phyloP scores from a whole-genome alignment of 2,888 invertebrate genomes.

The Cacoxenus indagator region DNA sequence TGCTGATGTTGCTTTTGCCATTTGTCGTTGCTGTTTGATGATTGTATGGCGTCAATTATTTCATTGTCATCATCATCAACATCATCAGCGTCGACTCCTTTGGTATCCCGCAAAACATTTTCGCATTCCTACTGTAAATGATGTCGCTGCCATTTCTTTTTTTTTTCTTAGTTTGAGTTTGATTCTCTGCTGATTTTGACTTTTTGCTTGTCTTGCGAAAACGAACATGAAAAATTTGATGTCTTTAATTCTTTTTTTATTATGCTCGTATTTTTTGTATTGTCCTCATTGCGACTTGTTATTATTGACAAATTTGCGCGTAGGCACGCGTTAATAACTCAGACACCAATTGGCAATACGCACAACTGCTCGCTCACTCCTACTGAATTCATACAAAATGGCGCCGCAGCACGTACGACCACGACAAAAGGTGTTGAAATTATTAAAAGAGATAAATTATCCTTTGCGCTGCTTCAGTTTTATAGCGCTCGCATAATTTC shows the following conservation, averaged over 20 bases:
- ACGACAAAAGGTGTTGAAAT: constrained; percentile 16
- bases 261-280: constrained; percentile 44
- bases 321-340: constrained; percentile 44
- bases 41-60: constrained; percentile 68
- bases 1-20: constrained; percentile 28
- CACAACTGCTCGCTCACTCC: neutral
- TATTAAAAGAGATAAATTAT: constrained; percentile 14
- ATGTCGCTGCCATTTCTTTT: constrained; percentile 59
- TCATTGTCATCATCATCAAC: constrained; percentile 38
- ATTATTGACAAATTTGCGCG: constrained; percentile 60
- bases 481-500: constrained; percentile 57
- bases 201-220: constrained; percentile 15
- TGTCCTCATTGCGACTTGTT: constrained; percentile 32
- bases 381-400: neutral
- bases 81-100: neutral
- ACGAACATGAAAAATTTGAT: constrained; percentile 27
- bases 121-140: constrained; percentile 46
- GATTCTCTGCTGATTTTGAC: constrained; percentile 59
- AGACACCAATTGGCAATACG: constrained; percentile 29
- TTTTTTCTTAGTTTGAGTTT: constrained; percentile 2
- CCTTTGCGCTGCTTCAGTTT: constrained; percentile 46
- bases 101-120: neutral
- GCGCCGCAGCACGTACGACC: constrained; percentile 23
- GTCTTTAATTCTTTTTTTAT: constrained; percentile 15
- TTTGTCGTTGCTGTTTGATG: constrained; percentile 34